These are phyloP conservation scores for Lumbricus terrestris DNA, from an alignment of 2,888 invertebrate genomes.

Conservation along the genomic window DNA sequence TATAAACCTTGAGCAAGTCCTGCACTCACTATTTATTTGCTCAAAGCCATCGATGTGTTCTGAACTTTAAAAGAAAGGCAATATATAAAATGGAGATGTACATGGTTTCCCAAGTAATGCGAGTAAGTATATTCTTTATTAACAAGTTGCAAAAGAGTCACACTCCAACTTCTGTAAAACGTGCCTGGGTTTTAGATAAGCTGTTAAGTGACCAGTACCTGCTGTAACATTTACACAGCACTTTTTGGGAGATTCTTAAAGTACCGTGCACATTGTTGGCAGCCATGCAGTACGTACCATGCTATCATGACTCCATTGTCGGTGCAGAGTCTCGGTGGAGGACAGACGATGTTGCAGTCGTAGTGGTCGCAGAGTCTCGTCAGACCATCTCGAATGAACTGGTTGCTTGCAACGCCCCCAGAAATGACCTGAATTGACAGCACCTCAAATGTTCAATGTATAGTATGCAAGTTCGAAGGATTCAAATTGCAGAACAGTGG, in stretches of 20 bases:
- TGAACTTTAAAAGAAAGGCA: no score
- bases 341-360: slow-evolving; percentile 68
- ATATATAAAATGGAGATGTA: no score
- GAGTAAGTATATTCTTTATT: no score
- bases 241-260: background rate
- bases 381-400: slow-evolving; percentile 74
- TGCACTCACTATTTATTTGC: no score
- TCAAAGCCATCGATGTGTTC: no score
- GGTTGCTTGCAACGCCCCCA: slow-evolving; percentile 94
- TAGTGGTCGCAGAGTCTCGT: slow-evolving; percentile 68
- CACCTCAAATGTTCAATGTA: background rate
- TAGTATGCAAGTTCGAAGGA: background rate
- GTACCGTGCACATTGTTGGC: background rate
- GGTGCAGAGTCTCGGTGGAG: slow-evolving; percentile 83
- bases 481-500: background rate
- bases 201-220: no score
- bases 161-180: no score
- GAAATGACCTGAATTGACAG: slow-evolving; percentile 73
- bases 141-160: no score
- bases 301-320: slow-evolving; percentile 99
- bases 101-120: no score
- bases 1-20: background rate
- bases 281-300: slow-evolving; percentile 65
- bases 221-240: background rate
- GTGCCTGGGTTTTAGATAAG: no score